A percentile compares a stretch with the other conserved stretches of the same genome.
Conservation (phyloP, 2,888 invertebrate species). For the Coremacera marginata region DNA sequence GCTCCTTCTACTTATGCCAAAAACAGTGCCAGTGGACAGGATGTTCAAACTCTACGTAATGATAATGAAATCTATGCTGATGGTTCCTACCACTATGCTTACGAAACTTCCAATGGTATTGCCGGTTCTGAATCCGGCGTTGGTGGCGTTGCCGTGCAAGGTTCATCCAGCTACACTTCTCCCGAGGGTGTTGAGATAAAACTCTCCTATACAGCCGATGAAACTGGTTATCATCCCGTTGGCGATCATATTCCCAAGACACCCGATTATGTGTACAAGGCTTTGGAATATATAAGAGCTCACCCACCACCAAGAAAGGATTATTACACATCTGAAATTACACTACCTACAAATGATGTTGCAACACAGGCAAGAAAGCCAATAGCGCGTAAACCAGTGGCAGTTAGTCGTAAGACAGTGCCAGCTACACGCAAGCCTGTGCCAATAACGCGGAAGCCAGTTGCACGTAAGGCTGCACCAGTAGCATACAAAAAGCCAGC, state of each 20-base stretch:
- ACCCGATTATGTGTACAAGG: constrained; percentile 59
- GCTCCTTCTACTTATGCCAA: constrained; percentile 42
- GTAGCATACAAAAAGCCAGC: not conserved
- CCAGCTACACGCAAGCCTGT: too few relatives aligned
- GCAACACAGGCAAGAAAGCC: constrained; percentile 28
- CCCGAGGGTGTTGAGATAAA: constrained; percentile 60
- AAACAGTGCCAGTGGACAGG: constrained; percentile 50
- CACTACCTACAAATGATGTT: not conserved
- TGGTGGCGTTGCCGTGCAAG: constrained; percentile 56
- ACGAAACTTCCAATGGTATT: constrained; percentile 62
- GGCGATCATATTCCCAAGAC: constrained; percentile 62
- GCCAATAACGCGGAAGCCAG: too few relatives aligned
- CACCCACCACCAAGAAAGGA: constrained; percentile 53
- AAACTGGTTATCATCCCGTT: constrained; percentile 59
- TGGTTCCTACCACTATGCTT: constrained; percentile 59
- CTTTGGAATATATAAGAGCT: constrained; percentile 60
- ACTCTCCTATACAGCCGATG: constrained; percentile 59
- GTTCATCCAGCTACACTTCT: constrained; percentile 58
- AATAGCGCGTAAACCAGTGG: constrained; percentile 13
- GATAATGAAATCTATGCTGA: constrained; percentile 54
- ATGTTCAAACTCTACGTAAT: constrained; percentile 54
- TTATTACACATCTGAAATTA: not conserved
- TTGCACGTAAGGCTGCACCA: too few relatives aligned
- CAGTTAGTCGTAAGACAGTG: too few relatives aligned
- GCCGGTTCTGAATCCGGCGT: constrained; percentile 54